Percentiles rank a stretch among this genome's conserved stretches.
Conservation (phyloP, 2,797 vertebrate species). For the Typhlichthys subterraneus region DNA sequence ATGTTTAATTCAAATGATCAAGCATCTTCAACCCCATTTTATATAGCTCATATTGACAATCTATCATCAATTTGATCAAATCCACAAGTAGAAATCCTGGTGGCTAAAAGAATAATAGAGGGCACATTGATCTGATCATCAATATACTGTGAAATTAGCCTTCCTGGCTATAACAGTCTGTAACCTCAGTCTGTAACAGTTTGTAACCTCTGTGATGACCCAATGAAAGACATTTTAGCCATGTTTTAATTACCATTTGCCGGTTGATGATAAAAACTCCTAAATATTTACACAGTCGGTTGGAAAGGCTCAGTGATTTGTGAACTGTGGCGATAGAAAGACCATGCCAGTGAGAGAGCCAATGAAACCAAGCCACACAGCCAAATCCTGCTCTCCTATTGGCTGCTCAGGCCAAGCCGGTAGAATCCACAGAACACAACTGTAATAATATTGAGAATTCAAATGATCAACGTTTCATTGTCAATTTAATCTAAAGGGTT, state of each 20-base stretch:
- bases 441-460: conserved; percentile 22
- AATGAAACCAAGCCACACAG: conserved; percentile 49
- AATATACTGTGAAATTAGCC: no score
- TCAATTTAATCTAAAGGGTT: conserved; percentile 35
- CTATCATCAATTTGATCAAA: no score
- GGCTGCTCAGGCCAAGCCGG: conserved; percentile 1
- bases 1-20: no score
- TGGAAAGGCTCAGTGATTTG: conserved; percentile 34
- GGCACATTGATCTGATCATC: no score
- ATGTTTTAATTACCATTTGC: conserved; percentile 20
- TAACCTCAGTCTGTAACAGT: no score
- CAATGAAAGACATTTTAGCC: no score
- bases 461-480: conserved; percentile 42
- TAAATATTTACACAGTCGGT: conserved; percentile 34
- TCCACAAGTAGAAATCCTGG: no score
- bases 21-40: no score
- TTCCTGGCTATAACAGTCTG: no score
- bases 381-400: conserved; percentile 49
- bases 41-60: no score
- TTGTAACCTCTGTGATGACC: no score
- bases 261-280: conserved; percentile 27
- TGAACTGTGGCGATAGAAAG: conserved; percentile 30
- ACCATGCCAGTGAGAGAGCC: conserved; percentile 35
- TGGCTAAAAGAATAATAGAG: no score
- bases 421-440: conserved; percentile 30